A percentile compares a stretch with the other conserved stretches of the same genome.
These are phyloP conservation scores for Euplexia lucipara DNA, from an alignment of 2,888 invertebrate species.

Conservation along the genomic window DNA sequence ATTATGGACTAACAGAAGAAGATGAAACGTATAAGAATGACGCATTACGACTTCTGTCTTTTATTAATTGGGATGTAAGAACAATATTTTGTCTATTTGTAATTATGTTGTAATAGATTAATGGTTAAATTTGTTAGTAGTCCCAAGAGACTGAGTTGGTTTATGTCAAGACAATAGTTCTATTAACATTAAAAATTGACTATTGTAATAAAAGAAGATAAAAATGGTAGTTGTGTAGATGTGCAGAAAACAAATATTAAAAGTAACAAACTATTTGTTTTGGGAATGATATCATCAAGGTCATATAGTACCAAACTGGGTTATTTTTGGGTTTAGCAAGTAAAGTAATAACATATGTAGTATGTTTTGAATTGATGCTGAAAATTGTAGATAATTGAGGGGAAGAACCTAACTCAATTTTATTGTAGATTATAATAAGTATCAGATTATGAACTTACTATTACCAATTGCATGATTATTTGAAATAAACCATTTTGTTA, in stretches of 20 bases:
- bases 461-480: neutral
- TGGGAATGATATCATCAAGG: constrained; percentile 24
- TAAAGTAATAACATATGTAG: neutral
- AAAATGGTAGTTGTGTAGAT: neutral
- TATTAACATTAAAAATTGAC: neutral
- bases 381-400: neutral
- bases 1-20: constrained; percentile 80
- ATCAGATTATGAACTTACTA: constrained; percentile 9
- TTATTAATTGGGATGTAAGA: constrained; percentile 94
- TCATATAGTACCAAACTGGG: constrained; percentile 14
- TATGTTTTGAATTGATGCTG: neutral
- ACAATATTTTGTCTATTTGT: constrained; percentile 46
- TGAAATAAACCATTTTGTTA: neutral
- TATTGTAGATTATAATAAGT: neutral
- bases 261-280: neutral
- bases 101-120: constrained; percentile 32
- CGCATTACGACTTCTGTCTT: constrained; percentile 92
- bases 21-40: constrained; percentile 90
- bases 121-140: neutral
- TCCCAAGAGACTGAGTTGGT: constrained; percentile 1
- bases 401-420: constrained; percentile 9
- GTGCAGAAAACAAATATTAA: neutral
- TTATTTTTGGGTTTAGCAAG: neutral
- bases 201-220: neutral
- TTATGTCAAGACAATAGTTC: constrained; percentile 10